Conservation (phyloP, 2,113 vertebrate genomes). For the Corvus hawaiiensis region DNA sequence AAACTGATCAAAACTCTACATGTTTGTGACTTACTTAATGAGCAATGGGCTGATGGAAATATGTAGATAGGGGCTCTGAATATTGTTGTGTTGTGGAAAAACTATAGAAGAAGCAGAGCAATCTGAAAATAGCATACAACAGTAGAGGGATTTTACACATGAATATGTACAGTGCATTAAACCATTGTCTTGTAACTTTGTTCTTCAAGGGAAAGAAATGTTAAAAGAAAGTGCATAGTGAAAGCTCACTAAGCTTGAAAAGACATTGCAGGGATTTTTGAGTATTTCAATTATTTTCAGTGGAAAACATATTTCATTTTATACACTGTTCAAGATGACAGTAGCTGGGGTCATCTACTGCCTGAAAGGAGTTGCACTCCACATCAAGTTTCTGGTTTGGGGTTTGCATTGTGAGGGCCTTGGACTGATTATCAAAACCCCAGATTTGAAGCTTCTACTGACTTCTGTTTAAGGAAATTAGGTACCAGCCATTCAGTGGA, state of each 20-base stretch:
- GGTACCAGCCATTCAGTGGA: background rate
- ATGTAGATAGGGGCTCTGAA: background rate
- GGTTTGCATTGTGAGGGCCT: background rate
- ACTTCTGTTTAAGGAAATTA: background rate
- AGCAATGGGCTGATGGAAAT: background rate
- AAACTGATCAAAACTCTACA: background rate
- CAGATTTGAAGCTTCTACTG: background rate
- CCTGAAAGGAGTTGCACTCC: background rate
- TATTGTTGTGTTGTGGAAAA: background rate
- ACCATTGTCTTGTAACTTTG: background rate
- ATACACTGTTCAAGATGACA: background rate
- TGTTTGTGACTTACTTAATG: background rate
- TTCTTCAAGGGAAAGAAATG: background rate
- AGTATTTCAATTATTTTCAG: background rate
- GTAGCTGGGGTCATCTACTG: background rate
- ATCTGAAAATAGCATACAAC: background rate
- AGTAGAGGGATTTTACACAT: background rate
- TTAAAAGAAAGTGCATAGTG: background rate
- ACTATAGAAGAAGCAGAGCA: background rate
- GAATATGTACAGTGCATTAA: background rate
- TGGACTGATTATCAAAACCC: background rate
- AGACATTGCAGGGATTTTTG: background rate
- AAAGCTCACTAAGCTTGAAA: background rate
- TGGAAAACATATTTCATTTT: background rate
- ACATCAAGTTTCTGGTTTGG: background rate